Evolutionary conservation across 2,797 vertebrate species (phyloP).

Genomic region (Coracias cyanogaster): DNA sequence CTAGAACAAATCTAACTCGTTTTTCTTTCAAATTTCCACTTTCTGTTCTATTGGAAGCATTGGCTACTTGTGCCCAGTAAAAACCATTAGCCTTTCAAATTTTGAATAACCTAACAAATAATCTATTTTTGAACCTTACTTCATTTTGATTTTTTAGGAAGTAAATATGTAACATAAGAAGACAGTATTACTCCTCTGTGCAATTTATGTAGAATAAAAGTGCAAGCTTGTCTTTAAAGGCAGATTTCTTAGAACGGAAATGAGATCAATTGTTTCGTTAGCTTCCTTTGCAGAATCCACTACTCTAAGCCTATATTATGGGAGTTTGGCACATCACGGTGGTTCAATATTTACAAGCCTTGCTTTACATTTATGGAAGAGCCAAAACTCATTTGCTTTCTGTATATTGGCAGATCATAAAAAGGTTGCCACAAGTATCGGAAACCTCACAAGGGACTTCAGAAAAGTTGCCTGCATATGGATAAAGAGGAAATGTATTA

Average conservation of each 20-base stretch:
- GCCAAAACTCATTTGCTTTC: conserved; percentile 23
- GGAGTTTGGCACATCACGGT: background rate
- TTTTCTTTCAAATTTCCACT: background rate
- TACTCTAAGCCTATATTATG: background rate
- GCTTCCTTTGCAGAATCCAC: conserved; percentile 44
- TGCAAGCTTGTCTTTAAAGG: background rate
- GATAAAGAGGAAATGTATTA: background rate
- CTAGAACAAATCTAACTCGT: background rate
- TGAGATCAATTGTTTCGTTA: conserved; percentile 59
- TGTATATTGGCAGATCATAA: background rate
- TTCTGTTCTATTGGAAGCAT: background rate
- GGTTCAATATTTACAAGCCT: conserved; percentile 57
- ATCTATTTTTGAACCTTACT: background rate
- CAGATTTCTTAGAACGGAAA: conserved; percentile 19
- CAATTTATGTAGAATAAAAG: background rate
- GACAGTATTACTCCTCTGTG: background rate
- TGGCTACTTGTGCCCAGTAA: background rate
- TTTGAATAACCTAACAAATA: background rate
- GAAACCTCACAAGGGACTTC: background rate
- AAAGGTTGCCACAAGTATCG: background rate
- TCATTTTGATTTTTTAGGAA: background rate
- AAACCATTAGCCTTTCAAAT: background rate
- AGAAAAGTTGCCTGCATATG: background rate
- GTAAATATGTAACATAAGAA: background rate
- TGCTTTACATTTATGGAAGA: conserved; percentile 20